Conservation (phyloP, 2,888 invertebrate genomes). For the Xestia rhomboidea region DNA sequence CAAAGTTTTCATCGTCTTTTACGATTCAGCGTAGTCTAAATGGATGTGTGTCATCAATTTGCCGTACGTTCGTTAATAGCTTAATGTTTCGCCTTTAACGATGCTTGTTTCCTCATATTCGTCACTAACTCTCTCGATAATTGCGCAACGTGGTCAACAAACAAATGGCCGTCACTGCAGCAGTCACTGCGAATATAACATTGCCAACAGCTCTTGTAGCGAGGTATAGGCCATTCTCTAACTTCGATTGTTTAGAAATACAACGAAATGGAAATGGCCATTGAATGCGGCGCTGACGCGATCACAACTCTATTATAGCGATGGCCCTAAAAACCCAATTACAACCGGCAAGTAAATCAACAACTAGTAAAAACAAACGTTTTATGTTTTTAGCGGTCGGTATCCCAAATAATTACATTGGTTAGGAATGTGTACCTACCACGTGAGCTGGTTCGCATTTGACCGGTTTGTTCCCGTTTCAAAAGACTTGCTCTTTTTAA, state of each 20-base stretch:
- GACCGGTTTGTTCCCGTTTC: constrained; percentile 73
- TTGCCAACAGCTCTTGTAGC: constrained; percentile 27
- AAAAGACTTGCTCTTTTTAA: constrained; percentile 72
- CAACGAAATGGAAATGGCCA: constrained; percentile 27
- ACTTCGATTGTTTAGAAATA: constrained; percentile 34
- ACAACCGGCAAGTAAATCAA: constrained; percentile 44
- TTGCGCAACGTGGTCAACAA: constrained; percentile 31
- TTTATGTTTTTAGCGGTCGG: constrained; percentile 47
- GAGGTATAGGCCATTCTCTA: constrained; percentile 24
- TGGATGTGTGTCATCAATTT: constrained; percentile 45
- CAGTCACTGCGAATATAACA: constrained; percentile 21
- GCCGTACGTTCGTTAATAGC: constrained; percentile 30
- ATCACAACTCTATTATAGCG: constrained; percentile 36
- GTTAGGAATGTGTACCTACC: constrained; percentile 45
- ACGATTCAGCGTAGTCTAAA: constrained; percentile 16
- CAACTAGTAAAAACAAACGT: constrained; percentile 34
- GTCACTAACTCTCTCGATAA: constrained; percentile 33
- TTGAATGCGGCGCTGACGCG: constrained; percentile 26
- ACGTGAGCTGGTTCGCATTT: constrained; percentile 55
- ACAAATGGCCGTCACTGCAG: constrained; percentile 25
- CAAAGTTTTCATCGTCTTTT: constrained; percentile 7
- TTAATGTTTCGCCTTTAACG: constrained; percentile 35
- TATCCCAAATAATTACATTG: constrained; percentile 59
- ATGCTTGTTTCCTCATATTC: constrained; percentile 36
- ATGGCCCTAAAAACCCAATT: constrained; percentile 53